Evolutionary conservation across 2,888 invertebrate species (phyloP).

Genomic region (Magallana nippona): DNA sequence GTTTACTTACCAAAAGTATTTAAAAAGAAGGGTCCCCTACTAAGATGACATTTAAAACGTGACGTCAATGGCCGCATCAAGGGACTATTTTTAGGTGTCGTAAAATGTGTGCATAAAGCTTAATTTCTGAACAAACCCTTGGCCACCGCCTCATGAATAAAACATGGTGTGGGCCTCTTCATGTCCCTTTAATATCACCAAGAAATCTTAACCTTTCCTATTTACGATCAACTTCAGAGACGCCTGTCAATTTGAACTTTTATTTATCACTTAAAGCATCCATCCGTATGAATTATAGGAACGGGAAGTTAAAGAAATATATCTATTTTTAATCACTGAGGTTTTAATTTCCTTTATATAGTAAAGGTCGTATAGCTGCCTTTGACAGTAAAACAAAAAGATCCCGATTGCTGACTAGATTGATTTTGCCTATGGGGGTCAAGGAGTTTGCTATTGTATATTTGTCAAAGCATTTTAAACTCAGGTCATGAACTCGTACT

Average conservation of each 20-base stretch:
- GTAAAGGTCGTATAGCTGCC: no score
- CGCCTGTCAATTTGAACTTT: not conserved
- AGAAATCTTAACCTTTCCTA: not conserved
- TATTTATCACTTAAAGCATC: not conserved
- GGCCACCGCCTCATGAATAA: constrained; percentile 2
- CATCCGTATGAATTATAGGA: no score
- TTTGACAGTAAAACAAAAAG: no score
- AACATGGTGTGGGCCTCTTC: not conserved
- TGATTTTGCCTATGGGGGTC: no score
- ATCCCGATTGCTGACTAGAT: no score
- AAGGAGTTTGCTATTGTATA: no score
- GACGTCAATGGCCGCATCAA: constrained; percentile 3
- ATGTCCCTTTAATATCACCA: not conserved
- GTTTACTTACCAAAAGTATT: constrained; percentile 28
- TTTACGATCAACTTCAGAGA: constrained; percentile 12
- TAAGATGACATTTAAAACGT: constrained; percentile 18
- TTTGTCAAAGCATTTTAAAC: no score
- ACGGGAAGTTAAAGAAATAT: no score
- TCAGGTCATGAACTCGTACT: no score
- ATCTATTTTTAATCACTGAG: no score
- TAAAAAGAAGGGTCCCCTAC: constrained; percentile 4
- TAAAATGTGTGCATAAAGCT: constrained; percentile 8
- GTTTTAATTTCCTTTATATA: no score
- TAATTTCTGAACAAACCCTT: not conserved
- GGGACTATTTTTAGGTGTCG: constrained; percentile 10